A percentile compares a stretch with the other conserved stretches of the same genome.
These are phyloP conservation scores for Zingel zingel DNA, from an alignment of 2,113 vertebrate genomes.

Conservation along the genomic window DNA sequence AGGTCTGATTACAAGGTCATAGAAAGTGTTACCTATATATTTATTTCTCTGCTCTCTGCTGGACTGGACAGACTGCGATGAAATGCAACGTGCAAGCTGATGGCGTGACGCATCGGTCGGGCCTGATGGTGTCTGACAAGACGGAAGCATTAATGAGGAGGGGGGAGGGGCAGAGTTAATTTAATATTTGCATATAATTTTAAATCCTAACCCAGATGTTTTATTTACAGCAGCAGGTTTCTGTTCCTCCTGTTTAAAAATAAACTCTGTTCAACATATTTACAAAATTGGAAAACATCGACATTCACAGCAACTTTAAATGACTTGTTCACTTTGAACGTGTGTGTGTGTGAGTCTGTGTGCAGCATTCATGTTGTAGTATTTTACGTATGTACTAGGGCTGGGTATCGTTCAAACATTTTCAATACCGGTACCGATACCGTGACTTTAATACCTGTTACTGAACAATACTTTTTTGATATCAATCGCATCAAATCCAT, in stretches of 20 bases:
- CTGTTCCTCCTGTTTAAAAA: slow-evolving; percentile 66
- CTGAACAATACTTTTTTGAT: too few species aligned
- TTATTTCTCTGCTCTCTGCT: neutral
- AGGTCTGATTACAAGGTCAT: too few species aligned
- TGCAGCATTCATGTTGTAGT: neutral
- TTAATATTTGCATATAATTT: neutral
- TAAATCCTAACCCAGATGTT: slow-evolving; percentile 20
- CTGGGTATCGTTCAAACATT: too few species aligned
- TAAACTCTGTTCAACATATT: slow-evolving; percentile 72
- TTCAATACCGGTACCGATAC: too few species aligned
- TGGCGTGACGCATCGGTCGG: neutral
- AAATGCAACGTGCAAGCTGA: neutral
- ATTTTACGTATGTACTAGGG: too few species aligned
- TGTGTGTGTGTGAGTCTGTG: slow-evolving; percentile 24
- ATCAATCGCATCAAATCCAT: too few species aligned
- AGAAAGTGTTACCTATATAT: too few species aligned
- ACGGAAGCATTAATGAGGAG: neutral
- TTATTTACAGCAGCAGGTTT: slow-evolving; percentile 49
- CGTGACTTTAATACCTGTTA: too few species aligned
- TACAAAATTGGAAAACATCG: slow-evolving; percentile 65
- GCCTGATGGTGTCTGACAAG: slow-evolving; percentile 3
- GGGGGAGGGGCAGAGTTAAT: neutral
- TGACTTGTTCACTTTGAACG: slow-evolving; percentile 49
- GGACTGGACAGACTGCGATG: neutral
- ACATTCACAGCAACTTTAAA: slow-evolving; percentile 40